Evolutionary conservation across 1,140 invertebrate genomes (phyloP).

Genomic region (Agrilus planipennis): DNA sequence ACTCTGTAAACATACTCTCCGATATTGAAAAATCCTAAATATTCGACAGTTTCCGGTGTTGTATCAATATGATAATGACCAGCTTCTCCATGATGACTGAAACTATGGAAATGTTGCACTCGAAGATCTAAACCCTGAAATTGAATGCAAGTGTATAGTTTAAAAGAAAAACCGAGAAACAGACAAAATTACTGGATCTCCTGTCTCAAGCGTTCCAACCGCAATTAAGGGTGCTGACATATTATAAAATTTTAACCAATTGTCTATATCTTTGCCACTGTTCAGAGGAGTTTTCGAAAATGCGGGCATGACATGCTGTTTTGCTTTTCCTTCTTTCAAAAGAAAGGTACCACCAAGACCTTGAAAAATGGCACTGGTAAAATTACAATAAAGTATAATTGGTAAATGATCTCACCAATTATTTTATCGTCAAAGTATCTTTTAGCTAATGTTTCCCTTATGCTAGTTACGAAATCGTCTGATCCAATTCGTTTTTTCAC

Average conservation of each 20-base stretch:
- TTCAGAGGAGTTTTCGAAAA: slow-evolving; percentile 66
- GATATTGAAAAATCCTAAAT: slow-evolving; percentile 76
- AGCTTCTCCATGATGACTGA: slow-evolving; percentile 73
- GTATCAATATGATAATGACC: slow-evolving; percentile 95
- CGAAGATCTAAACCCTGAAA: slow-evolving; percentile 72
- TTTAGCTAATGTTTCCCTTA: slow-evolving; percentile 57
- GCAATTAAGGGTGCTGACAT: slow-evolving; percentile 78
- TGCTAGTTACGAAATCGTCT: slow-evolving; percentile 72
- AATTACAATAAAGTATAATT: not conserved
- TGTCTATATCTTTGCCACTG: slow-evolving; percentile 59
- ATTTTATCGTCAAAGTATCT: slow-evolving; percentile 62
- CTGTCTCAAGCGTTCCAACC: slow-evolving; percentile 77
- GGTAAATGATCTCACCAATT: slow-evolving; percentile 44
- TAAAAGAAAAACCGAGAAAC: slow-evolving; percentile 10
- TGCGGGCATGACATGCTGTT: slow-evolving; percentile 90
- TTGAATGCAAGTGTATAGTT: not conserved
- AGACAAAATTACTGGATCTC: slow-evolving; percentile 60
- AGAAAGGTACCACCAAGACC: slow-evolving; percentile 84
- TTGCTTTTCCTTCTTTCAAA: slow-evolving; percentile 67
- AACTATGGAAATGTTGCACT: slow-evolving; percentile 91
- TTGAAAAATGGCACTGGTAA: slow-evolving; percentile 23
- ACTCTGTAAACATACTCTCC: slow-evolving; percentile 64
- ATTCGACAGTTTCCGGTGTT: slow-evolving; percentile 71
- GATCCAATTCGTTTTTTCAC: slow-evolving; percentile 65
- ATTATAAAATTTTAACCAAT: slow-evolving; percentile 87